Evolutionary conservation across 2,113 vertebrate genomes (phyloP).

Genomic region (Equus quagga): DNA sequence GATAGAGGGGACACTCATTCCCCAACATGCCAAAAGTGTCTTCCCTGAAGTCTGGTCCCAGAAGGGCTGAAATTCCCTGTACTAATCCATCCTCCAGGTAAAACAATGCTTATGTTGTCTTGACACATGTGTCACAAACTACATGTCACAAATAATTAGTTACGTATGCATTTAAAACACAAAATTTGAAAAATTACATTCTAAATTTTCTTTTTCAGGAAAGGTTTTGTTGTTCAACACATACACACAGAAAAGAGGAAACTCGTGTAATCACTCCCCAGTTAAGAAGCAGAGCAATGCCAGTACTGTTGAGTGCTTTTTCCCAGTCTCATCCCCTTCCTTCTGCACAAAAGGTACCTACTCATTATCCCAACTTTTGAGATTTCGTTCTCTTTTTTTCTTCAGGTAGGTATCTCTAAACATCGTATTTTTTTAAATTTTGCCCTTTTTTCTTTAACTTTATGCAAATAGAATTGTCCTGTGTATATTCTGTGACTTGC

Average conservation of each 20-base stretch:
- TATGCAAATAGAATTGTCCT: background rate
- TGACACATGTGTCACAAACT: background rate
- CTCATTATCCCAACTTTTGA: background rate
- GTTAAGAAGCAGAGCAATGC: slow-evolving; percentile 4
- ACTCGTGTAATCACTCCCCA: background rate
- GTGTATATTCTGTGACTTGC: background rate
- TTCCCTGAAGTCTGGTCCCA: background rate
- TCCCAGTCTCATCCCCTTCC: background rate
- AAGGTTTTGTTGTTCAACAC: background rate
- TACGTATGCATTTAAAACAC: background rate
- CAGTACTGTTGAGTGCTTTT: background rate
- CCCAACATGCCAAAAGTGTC: background rate
- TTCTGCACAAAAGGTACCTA: background rate
- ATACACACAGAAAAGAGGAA: background rate
- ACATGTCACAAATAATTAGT: background rate
- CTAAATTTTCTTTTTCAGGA: background rate
- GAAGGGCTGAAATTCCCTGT: background rate
- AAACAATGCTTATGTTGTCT: background rate
- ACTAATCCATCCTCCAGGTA: background rate
- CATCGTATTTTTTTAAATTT: background rate
- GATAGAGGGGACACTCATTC: background rate
- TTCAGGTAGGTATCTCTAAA: background rate
- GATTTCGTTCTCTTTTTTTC: background rate
- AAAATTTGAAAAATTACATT: background rate
- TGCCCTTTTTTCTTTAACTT: slow-evolving; percentile 2